phyloP scores from a whole-genome alignment of 92 coral and sea anemone genomes.

The Blastomussa wellsi region DNA sequence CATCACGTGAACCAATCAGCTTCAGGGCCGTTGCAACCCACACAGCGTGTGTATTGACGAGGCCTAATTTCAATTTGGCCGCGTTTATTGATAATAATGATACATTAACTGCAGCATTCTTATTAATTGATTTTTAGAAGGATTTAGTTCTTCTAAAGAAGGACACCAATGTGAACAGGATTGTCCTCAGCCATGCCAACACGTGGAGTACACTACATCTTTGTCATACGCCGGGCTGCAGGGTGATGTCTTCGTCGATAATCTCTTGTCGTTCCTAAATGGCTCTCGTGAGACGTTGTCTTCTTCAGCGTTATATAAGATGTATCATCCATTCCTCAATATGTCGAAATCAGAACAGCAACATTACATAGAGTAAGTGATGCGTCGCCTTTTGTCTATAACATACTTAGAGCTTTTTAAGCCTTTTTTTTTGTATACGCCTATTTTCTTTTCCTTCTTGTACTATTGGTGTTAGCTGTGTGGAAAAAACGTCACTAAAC shows the following conservation, averaged over 20 bases:
- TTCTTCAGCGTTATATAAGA: not conserved
- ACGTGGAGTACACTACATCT: conserved; percentile 32
- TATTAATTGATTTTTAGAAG: not conserved
- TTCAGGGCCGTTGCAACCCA: too few species aligned
- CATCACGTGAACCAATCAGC: too few species aligned
- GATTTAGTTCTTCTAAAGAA: not conserved
- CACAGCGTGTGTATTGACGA: too few species aligned
- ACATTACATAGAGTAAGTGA: conserved; percentile 26
- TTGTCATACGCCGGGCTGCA: conserved; percentile 39
- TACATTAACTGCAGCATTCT: not conserved
- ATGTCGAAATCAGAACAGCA: conserved; percentile 27
- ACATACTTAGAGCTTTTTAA: too few species aligned
- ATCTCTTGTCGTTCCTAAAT: conserved; percentile 6
- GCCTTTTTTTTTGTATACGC: too few species aligned
- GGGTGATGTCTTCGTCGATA: conserved; percentile 4
- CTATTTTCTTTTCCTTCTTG: too few species aligned
- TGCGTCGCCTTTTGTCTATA: not conserved
- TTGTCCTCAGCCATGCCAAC: conserved; percentile 43
- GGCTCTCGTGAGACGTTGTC: not conserved
- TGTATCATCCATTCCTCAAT: conserved; percentile 8
- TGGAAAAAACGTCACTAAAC: too few species aligned
- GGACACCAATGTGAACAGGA: conserved; percentile 20
- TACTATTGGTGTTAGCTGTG: too few species aligned
- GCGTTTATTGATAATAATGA: too few species aligned
- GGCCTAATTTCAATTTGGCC: too few species aligned